A percentile compares a stretch with the other conserved stretches of the same genome.
phyloP scores from a whole-genome alignment of 2,888 invertebrate genomes.

The Ennomos erosarius region DNA sequence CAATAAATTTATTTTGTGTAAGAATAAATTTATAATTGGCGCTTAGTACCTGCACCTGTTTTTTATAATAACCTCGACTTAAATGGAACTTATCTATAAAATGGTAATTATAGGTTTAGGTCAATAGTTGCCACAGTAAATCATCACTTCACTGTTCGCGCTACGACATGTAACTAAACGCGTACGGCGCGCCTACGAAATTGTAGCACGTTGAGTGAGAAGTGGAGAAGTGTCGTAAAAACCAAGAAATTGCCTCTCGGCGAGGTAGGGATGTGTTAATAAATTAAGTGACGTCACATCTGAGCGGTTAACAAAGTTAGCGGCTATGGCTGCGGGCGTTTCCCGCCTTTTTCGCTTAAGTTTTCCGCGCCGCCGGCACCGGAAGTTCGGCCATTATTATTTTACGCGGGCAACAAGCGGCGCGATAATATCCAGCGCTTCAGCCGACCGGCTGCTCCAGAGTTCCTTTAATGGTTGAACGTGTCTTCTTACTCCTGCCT shows the following conservation, averaged over 20 bases:
- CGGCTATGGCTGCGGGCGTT: conserved; percentile 76
- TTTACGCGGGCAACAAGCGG: conserved; percentile 86
- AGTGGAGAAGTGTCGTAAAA: conserved; percentile 74
- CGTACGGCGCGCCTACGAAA: conserved; percentile 45
- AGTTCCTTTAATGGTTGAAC: conserved; percentile 78
- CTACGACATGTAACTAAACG: conserved; percentile 28
- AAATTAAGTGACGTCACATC: conserved; percentile 85
- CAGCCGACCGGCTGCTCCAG: conserved; percentile 63
- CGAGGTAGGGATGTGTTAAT: conserved; percentile 79
- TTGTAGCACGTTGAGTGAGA: conserved; percentile 64
- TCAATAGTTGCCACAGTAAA: conserved; percentile 9
- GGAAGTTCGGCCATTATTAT: conserved; percentile 86
- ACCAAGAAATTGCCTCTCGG: conserved; percentile 62
- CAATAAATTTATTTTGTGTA: too few species aligned
- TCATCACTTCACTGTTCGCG: conserved; percentile 36
- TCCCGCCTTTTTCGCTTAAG: conserved; percentile 82
- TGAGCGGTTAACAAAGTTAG: conserved; percentile 76
- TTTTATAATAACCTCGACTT: too few species aligned
- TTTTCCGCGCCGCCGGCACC: conserved; percentile 84
- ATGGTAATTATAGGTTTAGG: too few species aligned
- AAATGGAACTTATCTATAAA: too few species aligned
- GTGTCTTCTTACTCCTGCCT: conserved; percentile 81
- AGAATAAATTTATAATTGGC: too few species aligned
- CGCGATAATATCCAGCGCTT: conserved; percentile 83
- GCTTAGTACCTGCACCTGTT: too few species aligned